phyloP scores from a whole-genome alignment of 2,797 vertebrate species.

The Apogon talboti region DNA sequence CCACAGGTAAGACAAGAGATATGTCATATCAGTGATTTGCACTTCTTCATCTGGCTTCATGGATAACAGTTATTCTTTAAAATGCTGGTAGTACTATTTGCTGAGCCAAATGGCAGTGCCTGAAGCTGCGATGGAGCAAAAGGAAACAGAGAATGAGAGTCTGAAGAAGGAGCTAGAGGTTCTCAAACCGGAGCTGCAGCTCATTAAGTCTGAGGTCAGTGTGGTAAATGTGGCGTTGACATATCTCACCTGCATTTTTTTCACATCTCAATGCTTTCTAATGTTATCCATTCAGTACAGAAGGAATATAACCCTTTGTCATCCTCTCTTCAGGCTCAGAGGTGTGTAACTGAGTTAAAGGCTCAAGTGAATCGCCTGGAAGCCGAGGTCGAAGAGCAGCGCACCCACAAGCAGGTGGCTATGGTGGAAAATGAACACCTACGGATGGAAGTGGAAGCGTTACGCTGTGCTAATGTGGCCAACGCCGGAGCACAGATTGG shows the following conservation, averaged over 20 bases:
- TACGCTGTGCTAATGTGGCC: constrained; percentile 85
- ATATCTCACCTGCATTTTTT: no score
- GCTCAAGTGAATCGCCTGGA: constrained; percentile 80
- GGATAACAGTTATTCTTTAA: background rate
- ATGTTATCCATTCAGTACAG: background rate
- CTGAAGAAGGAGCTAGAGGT: constrained; percentile 72
- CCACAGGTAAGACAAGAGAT: constrained; percentile 49
- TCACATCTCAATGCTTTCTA: no score
- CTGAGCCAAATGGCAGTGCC: constrained; percentile 62
- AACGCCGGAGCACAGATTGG: constrained; percentile 90
- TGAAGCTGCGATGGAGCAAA: constrained; percentile 45
- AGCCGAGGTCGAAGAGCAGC: constrained; percentile 79
- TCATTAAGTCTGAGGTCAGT: constrained; percentile 73
- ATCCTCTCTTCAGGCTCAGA: constrained; percentile 75
- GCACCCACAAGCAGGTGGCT: constrained; percentile 89
- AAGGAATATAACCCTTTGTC: background rate
- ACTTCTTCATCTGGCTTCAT: background rate
- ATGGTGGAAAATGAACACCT: constrained; percentile 91
- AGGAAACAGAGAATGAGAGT: constrained; percentile 42
- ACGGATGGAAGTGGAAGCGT: constrained; percentile 88
- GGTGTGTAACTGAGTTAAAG: constrained; percentile 76
- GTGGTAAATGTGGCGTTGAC: no score
- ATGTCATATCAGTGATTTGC: background rate
- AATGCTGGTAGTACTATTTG: constrained; percentile 59
- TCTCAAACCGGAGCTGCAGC: constrained; percentile 75